Conservation (phyloP, 2,113 vertebrate species). For the Chaetodon auriga region DNA sequence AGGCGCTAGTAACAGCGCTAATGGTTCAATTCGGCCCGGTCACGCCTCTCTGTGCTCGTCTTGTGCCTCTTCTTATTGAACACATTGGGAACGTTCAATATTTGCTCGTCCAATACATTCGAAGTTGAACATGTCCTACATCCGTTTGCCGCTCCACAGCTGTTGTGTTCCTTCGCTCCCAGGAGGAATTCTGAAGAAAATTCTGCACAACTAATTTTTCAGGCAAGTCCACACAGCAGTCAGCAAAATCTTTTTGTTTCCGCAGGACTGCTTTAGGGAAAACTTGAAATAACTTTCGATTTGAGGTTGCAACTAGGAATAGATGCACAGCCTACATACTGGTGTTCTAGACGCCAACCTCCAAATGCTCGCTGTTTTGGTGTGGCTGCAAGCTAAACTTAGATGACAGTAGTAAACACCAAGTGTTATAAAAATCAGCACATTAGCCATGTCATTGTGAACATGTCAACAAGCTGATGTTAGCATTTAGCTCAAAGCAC, state of each 20-base stretch:
- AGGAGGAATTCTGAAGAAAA: slow-evolving; percentile 54
- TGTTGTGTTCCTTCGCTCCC: slow-evolving; percentile 49
- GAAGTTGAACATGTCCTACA: slow-evolving; percentile 64
- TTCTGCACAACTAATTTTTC: slow-evolving; percentile 67
- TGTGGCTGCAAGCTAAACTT: neutral
- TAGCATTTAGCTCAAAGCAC: too few species aligned
- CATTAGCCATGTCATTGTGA: neutral
- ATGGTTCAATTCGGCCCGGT: slow-evolving; percentile 23
- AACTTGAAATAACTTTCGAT: slow-evolving; percentile 55
- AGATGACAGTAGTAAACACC: neutral
- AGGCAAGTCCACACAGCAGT: slow-evolving; percentile 44
- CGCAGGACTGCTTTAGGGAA: slow-evolving; percentile 46
- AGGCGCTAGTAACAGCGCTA: neutral
- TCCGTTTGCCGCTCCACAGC: slow-evolving; percentile 59
- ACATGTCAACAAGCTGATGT: neutral
- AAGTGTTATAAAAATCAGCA: neutral
- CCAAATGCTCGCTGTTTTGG: neutral
- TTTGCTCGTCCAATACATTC: slow-evolving; percentile 36
- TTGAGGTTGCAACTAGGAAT: slow-evolving; percentile 33
- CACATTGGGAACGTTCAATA: slow-evolving; percentile 31
- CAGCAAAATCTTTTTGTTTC: slow-evolving; percentile 64
- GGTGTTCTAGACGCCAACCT: slow-evolving; percentile 1
- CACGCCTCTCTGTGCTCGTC: neutral
- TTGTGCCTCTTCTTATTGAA: slow-evolving; percentile 15
- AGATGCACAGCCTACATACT: slow-evolving; percentile 14